A percentile compares a stretch with the other conserved stretches of the same genome.
Evolutionary conservation across 2,113 vertebrate species (phyloP).

Genomic region (Suncus etruscus): DNA sequence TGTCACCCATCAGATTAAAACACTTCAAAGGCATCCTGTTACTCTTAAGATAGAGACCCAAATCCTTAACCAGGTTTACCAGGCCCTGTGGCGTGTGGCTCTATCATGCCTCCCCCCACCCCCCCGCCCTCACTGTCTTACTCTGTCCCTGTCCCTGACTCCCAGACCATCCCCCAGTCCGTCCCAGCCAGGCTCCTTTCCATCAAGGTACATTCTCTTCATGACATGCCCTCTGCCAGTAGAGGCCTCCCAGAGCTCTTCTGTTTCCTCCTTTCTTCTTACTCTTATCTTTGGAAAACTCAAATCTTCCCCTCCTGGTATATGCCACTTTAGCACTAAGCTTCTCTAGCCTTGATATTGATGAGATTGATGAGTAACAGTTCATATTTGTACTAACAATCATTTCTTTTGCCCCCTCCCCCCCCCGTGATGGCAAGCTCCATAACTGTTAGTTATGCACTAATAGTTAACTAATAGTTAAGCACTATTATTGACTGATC

Average conservation of each 20-base stretch:
- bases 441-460: not conserved
- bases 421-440: not conserved
- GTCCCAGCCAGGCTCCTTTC: not conserved
- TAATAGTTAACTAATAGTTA: not conserved
- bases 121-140: not conserved
- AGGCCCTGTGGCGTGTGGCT: not conserved
- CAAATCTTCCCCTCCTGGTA: not conserved
- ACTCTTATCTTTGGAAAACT: constrained; percentile 16
- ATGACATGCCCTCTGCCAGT: not conserved
- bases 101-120: not conserved
- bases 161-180: not conserved
- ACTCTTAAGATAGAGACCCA: constrained; percentile 71
- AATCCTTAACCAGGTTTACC: constrained; percentile 68
- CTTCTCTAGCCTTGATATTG: not conserved
- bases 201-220: not conserved
- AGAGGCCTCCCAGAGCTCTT: too few species aligned
- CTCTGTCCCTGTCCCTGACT: not conserved
- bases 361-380: not conserved
- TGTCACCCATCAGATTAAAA: constrained; percentile 78
- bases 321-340: not conserved
- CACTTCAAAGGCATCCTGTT: constrained; percentile 77
- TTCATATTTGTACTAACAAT: too few species aligned
- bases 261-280: not conserved
- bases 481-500: not conserved
- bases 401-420: too few species aligned